These are phyloP conservation scores for Alectoris magna DNA, from an alignment of 2,797 vertebrate genomes.

Conservation along the genomic window DNA sequence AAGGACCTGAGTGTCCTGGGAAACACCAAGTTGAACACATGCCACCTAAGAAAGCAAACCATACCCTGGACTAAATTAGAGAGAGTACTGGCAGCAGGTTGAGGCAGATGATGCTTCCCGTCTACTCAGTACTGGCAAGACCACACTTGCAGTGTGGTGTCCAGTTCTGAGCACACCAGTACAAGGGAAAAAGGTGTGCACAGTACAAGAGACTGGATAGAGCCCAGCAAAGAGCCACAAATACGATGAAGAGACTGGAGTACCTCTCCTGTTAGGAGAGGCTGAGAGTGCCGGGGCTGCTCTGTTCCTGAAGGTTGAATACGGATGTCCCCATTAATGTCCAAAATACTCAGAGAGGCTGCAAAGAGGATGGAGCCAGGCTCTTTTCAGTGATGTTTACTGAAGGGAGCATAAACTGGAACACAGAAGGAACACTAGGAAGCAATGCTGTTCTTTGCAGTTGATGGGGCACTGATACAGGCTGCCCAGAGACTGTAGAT, in stretches of 20 bases:
- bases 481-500: not conserved
- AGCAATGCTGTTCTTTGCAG: not conserved
- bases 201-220: not conserved
- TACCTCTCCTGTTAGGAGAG: not conserved
- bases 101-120: not conserved
- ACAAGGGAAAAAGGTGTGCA: not conserved
- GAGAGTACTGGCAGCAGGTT: not conserved
- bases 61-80: not conserved
- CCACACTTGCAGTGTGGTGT: rapidly evolving
- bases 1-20: not conserved
- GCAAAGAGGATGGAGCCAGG: not conserved
- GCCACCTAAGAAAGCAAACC: not conserved
- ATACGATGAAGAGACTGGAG: not conserved
- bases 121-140: not conserved
- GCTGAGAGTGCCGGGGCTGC: not conserved
- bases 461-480: not conserved
- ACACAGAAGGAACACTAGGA: not conserved
- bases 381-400: not conserved
- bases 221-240: not conserved
- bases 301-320: not conserved
- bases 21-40: rapidly evolving
- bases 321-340: not conserved
- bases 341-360: not conserved
- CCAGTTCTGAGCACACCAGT: not conserved
- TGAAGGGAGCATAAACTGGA: not conserved